A percentile compares a stretch with the other conserved stretches of the same genome.
Conservation (phyloP, 2,797 vertebrate genomes). For the Lateolabrax maculatus region DNA sequence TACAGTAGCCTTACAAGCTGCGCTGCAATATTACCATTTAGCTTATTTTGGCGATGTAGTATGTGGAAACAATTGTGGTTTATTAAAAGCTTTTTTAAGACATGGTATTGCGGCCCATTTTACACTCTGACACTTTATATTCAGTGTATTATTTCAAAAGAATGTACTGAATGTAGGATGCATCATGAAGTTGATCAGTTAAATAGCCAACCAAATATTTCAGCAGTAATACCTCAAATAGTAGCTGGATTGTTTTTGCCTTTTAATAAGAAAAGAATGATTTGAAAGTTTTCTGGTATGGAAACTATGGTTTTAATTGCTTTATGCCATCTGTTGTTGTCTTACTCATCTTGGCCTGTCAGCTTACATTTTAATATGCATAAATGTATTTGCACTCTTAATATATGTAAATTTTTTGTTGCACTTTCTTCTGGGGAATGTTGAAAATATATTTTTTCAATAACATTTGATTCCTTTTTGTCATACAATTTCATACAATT, state of each 20-base stretch:
- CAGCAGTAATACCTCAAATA: neutral
- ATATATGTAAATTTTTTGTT: conserved; percentile 28
- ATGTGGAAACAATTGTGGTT: neutral
- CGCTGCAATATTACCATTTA: neutral
- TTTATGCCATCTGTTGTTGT: conserved; percentile 37
- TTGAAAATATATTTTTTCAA: neutral
- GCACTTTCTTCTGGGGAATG: conserved; percentile 24
- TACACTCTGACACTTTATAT: neutral
- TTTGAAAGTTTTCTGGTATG: conserved; percentile 1
- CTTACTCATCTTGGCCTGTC: conserved; percentile 1
- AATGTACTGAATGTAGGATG: neutral
- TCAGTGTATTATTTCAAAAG: neutral
- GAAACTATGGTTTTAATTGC: conserved; percentile 38
- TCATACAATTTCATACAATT: conserved; percentile 10
- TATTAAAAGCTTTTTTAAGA: neutral
- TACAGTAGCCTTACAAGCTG: neutral
- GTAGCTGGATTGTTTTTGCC: neutral
- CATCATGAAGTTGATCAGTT: neutral
- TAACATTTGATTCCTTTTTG: neutral
- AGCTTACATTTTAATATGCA: conserved; percentile 3
- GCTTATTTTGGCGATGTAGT: neutral
- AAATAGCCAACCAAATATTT: conserved; percentile 3
- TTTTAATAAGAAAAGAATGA: neutral
- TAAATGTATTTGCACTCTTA: conserved; percentile 34
- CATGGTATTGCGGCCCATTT: neutral